Evolutionary conservation across 1,140 invertebrate species (phyloP).

Genomic region (Stegodyphus dumicola): DNA sequence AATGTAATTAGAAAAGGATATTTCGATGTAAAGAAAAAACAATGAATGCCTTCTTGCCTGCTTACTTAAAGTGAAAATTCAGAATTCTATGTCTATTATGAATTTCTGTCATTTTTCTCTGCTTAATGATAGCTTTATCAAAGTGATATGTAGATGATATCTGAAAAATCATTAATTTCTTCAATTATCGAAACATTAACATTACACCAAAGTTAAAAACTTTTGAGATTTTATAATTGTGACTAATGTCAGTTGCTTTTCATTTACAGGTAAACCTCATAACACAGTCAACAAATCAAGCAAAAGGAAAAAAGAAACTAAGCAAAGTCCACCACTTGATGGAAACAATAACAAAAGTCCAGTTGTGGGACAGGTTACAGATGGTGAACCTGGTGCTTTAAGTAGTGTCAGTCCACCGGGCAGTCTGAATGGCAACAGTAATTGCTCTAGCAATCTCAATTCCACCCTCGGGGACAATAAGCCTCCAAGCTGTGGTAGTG

Average conservation of each 20-base stretch:
- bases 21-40: too few relatives aligned
- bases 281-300: conserved; percentile 13
- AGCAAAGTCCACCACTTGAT: conserved; percentile 12
- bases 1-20: too few relatives aligned
- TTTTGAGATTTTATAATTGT: too few relatives aligned
- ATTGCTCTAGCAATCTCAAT: conserved; percentile 37
- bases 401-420: conserved; percentile 28
- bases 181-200: too few relatives aligned
- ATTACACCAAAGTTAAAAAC: too few relatives aligned
- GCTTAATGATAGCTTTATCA: too few relatives aligned
- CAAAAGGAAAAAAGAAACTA: conserved; percentile 46
- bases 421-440: conserved; percentile 44
- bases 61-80: too few relatives aligned
- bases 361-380: background rate
- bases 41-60: too few relatives aligned
- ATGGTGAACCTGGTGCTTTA: background rate
- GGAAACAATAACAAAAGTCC: conserved; percentile 51
- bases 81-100: too few relatives aligned
- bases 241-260: background rate
- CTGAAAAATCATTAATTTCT: too few relatives aligned
- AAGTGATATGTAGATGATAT: too few relatives aligned
- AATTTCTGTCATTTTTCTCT: too few relatives aligned
- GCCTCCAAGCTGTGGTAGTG: conserved; percentile 21
- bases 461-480: conserved; percentile 36
- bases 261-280: conserved; percentile 31